Conservation (phyloP, 1,140 invertebrate genomes). For the Drosophila bifasciata region DNA sequence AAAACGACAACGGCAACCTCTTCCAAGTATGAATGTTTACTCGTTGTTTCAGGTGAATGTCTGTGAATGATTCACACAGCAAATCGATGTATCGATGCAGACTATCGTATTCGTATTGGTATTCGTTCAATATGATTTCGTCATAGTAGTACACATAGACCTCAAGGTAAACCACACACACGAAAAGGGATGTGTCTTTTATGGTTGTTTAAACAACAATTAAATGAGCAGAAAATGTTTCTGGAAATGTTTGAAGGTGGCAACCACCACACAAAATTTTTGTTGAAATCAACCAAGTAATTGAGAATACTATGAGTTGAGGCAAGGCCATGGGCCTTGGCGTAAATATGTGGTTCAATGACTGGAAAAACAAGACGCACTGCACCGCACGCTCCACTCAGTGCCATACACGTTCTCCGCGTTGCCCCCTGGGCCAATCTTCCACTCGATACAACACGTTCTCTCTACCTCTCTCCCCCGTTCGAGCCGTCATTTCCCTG, state of each 20-base stretch:
- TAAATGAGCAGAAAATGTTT: constrained; percentile 52
- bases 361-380: too few species aligned
- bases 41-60: constrained; percentile 21
- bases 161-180: constrained; percentile 16
- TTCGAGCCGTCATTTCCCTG: background rate
- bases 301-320: too few species aligned
- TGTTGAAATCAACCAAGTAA: too few species aligned
- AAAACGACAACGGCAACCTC: too few species aligned
- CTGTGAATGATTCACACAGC: constrained; percentile 36
- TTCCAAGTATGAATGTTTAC: background rate
- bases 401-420: too few species aligned
- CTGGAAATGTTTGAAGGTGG: constrained; percentile 45
- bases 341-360: too few species aligned
- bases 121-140: constrained; percentile 18
- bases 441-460: too few species aligned
- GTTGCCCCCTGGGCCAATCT: too few species aligned
- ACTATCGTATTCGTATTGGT: constrained; percentile 13
- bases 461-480: background rate
- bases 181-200: background rate
- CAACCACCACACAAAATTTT: too few species aligned
- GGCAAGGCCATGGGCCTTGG: constrained; percentile 62
- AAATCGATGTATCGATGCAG: constrained; percentile 50
- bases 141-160: constrained; percentile 17
- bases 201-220: constrained; percentile 69
- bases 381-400: too few species aligned